Percentiles rank a stretch among this genome's conserved stretches.
Conservation (phyloP, 2,113 vertebrate genomes). For the Phyllostomus hastatus region DNA sequence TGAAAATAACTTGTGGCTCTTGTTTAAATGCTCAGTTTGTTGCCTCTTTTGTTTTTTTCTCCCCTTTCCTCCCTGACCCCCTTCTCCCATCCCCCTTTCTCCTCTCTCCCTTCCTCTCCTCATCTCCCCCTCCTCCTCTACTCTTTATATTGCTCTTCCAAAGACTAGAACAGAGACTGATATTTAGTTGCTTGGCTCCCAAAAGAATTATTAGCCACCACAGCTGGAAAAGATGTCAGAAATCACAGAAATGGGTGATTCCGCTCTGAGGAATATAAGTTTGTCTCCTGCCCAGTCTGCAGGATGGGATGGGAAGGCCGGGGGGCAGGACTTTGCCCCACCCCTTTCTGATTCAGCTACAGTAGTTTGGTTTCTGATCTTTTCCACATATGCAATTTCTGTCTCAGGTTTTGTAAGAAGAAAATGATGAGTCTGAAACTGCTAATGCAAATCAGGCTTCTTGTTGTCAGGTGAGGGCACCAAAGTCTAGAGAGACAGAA, state of each 20-base stretch:
- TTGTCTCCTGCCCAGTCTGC: not conserved
- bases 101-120: rapidly evolving
- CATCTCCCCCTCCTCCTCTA: rapidly evolving
- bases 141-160: not conserved
- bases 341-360: not conserved
- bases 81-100: rapidly evolving
- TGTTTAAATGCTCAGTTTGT: not conserved
- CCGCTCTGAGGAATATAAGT: not conserved
- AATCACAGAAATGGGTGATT: not conserved
- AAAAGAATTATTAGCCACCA: not conserved
- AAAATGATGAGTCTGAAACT: not conserved
- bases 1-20: not conserved
- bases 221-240: not conserved
- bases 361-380: not conserved
- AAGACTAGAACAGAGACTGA: not conserved
- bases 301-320: not conserved
- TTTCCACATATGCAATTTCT: not conserved
- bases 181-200: not conserved
- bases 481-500: not conserved
- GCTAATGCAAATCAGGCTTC: not conserved
- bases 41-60: not conserved
- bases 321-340: rapidly evolving
- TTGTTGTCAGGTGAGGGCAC: not conserved
- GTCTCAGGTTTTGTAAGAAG: not conserved
- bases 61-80: rapidly evolving